These are phyloP conservation scores for Machaerirhynchus nigripectus DNA, from an alignment of 2,113 vertebrate genomes.

Conservation along the genomic window DNA sequence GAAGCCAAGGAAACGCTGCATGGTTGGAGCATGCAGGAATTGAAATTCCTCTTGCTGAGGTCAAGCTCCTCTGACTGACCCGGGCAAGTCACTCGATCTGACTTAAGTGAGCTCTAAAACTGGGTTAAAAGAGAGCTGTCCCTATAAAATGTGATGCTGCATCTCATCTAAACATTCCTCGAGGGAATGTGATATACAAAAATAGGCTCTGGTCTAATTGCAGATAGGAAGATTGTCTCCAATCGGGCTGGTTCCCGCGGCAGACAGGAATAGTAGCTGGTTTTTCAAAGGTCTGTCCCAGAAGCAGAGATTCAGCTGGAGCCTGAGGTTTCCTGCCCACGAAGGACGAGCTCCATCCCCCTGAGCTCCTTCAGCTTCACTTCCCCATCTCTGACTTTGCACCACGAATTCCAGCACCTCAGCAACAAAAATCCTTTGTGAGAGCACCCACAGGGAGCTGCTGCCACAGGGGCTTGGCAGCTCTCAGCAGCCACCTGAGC, in stretches of 20 bases:
- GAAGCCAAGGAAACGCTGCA: not conserved
- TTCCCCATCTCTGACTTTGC: not conserved
- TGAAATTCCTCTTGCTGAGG: not conserved
- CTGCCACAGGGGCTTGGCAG: accelerated
- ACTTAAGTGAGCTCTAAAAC: conserved; percentile 7
- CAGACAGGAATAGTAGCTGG: not conserved
- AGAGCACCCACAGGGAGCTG: not conserved
- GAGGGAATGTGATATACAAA: not conserved
- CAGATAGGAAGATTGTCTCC: conserved; percentile 20
- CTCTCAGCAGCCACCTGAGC: not conserved
- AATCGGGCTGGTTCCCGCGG: not conserved
- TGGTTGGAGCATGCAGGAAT: not conserved
- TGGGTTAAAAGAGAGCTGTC: conserved; percentile 35
- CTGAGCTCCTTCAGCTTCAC: not conserved
- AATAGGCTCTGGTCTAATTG: conserved; percentile 54
- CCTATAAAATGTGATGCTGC: conserved; percentile 18
- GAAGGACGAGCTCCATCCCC: not conserved
- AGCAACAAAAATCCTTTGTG: accelerated
- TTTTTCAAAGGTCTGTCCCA: conserved; percentile 36
- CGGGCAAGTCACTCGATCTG: not conserved
- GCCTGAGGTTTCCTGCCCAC: not conserved
- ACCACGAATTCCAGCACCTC: not conserved
- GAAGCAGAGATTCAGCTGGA: not conserved
- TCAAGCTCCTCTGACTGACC: not conserved
- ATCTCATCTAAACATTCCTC: conserved; percentile 50